Conservation (phyloP, 2,113 vertebrate species). For the Mormoops blainvillei region DNA sequence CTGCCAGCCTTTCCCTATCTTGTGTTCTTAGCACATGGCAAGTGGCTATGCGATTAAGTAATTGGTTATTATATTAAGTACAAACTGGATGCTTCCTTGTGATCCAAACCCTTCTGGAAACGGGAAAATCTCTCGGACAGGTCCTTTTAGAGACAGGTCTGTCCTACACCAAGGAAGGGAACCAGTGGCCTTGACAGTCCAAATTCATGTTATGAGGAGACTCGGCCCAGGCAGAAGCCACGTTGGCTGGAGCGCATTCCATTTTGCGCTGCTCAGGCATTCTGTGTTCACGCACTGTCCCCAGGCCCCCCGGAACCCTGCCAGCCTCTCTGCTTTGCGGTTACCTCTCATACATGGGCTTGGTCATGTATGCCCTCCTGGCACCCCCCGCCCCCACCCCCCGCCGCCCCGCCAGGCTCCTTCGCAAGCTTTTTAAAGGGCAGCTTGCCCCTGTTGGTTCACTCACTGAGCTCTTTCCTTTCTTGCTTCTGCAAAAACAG, state of each 20-base stretch:
- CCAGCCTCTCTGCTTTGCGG: not conserved
- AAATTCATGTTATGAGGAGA: accelerated
- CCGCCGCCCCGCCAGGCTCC: too few relatives aligned
- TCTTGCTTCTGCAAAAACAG: conserved; percentile 76
- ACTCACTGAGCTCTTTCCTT: not conserved
- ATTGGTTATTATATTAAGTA: not conserved
- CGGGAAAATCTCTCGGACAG: not conserved
- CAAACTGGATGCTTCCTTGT: not conserved
- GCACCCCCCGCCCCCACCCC: too few relatives aligned
- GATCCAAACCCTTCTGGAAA: not conserved
- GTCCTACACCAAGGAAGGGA: not conserved
- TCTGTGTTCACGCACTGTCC: not conserved
- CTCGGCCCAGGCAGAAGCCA: not conserved
- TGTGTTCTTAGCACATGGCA: not conserved
- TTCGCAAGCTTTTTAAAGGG: not conserved
- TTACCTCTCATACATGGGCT: not conserved
- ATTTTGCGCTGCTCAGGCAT: accelerated
- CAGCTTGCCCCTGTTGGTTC: not conserved
- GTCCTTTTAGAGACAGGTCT: not conserved
- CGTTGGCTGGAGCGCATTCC: too few relatives aligned
- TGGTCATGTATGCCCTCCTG: not conserved
- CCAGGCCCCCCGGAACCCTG: accelerated
- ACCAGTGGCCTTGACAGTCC: accelerated
- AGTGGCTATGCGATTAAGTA: not conserved
- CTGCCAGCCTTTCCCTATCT: not conserved